These are phyloP conservation scores for Hyposoter dolosus DNA, from an alignment of 2,888 invertebrate genomes.

Conservation along the genomic window DNA sequence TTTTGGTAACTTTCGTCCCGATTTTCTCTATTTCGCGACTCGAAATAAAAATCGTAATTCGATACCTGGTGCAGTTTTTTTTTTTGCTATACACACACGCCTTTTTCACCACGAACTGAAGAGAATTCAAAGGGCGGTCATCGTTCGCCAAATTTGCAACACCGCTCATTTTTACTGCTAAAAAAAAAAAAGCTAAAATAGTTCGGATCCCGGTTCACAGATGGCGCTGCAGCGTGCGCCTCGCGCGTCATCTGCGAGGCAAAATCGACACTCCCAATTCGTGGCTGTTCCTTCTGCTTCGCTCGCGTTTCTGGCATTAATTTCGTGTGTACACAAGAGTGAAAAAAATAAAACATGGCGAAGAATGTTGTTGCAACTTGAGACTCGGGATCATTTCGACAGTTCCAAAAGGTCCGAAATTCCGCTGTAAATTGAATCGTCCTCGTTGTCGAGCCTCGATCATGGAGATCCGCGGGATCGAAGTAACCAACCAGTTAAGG, in stretches of 20 bases:
- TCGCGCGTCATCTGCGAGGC: background rate
- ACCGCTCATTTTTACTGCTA: background rate
- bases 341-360: constrained; percentile 69
- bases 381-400: constrained; percentile 11
- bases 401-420: constrained; percentile 2
- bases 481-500: constrained; percentile 95
- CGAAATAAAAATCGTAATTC: constrained; percentile 39
- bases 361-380: constrained; percentile 74
- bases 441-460: constrained; percentile 17
- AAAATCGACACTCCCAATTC: background rate
- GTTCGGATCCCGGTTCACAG: background rate
- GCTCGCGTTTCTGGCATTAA: background rate
- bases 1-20: background rate
- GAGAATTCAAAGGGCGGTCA: background rate
- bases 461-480: constrained; percentile 93
- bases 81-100: background rate
- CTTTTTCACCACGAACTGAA: constrained; percentile 30
- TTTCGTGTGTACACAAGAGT: constrained; percentile 1
- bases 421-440: background rate
- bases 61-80: constrained; percentile 33
- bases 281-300: background rate
- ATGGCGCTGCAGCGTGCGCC: background rate
- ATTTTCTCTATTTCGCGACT: background rate
- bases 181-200: background rate
- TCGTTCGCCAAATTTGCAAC: background rate